Conservation (phyloP, 1,140 invertebrate genomes). For the Anastrepha ludens region DNA sequence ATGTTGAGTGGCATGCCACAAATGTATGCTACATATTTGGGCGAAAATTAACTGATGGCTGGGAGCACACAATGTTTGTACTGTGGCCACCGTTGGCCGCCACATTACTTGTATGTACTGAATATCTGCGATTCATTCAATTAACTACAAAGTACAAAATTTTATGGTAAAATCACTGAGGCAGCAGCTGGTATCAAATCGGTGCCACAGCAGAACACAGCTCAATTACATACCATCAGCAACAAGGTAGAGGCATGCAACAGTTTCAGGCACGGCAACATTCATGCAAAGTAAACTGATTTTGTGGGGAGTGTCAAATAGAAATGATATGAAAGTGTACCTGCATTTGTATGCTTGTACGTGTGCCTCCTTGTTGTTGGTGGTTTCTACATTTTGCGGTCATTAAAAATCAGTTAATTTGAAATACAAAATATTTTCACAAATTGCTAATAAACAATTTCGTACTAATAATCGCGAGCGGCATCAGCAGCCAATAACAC, state of each 20-base stretch:
- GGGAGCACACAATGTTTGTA: not conserved
- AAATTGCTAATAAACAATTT: constrained; percentile 49
- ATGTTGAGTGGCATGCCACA: constrained; percentile 41
- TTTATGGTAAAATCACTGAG: constrained; percentile 37
- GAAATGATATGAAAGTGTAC: constrained; percentile 21
- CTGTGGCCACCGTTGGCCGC: not conserved
- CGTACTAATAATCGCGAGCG: constrained; percentile 36
- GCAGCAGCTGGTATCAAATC: constrained; percentile 5
- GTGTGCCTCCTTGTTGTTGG: constrained; percentile 17
- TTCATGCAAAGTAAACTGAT: not conserved
- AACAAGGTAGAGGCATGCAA: not conserved
- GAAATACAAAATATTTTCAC: constrained; percentile 51
- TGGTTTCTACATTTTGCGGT: constrained; percentile 22
- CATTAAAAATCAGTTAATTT: constrained; percentile 51
- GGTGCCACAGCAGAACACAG: not conserved
- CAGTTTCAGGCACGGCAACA: not conserved
- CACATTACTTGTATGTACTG: not conserved
- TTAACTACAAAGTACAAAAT: constrained; percentile 42
- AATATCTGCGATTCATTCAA: constrained; percentile 20
- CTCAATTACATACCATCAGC: not conserved
- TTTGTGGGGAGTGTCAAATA: not conserved
- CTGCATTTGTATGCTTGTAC: not conserved
- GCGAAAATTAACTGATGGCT: not conserved
- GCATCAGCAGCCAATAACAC: not conserved
- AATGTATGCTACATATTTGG: not conserved